Evolutionary conservation across 2,888 invertebrate species (phyloP).

Genomic region (Drosophila percnosoma): DNA sequence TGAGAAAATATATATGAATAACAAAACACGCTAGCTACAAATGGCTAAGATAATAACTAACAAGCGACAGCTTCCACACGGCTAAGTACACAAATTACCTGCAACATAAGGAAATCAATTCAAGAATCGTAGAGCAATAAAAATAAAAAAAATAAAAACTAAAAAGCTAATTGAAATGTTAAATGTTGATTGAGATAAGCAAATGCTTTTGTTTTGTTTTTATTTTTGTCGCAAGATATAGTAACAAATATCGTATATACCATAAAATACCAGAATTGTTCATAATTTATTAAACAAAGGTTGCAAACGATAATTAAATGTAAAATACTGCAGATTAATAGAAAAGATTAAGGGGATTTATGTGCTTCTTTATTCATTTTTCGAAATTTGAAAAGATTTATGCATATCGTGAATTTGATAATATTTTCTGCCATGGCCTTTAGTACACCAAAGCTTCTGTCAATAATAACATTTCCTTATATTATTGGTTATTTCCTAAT

Average conservation of each 20-base stretch:
- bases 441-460: not conserved
- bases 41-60: slow-evolving; percentile 11
- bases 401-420: slow-evolving; percentile 2
- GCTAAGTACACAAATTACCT: slow-evolving; percentile 48
- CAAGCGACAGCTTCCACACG: slow-evolving; percentile 39
- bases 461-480: slow-evolving; percentile 3
- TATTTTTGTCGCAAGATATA: slow-evolving; percentile 38
- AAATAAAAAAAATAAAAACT: slow-evolving; percentile 39
- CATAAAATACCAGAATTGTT: slow-evolving; percentile 35
- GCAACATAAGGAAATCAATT: slow-evolving; percentile 37
- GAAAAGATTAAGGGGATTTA: not conserved
- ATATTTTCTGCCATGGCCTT: slow-evolving; percentile 5
- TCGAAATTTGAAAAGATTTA: not conserved
- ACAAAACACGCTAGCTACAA: slow-evolving; percentile 33
- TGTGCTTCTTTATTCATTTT: not conserved
- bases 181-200: slow-evolving; percentile 49
- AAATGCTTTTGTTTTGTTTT: slow-evolving; percentile 15
- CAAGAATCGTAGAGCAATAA: slow-evolving; percentile 63
- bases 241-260: slow-evolving; percentile 2
- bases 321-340: slow-evolving; percentile 3
- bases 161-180: slow-evolving; percentile 48
- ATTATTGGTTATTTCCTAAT: not conserved
- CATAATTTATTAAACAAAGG: slow-evolving; percentile 14
- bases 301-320: slow-evolving; percentile 14
- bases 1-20: slow-evolving; percentile 57